A percentile compares a stretch with the other conserved stretches of the same genome.
These are phyloP conservation scores for Alauda arvensis DNA, from an alignment of 2,797 vertebrate species.

Conservation along the genomic window DNA sequence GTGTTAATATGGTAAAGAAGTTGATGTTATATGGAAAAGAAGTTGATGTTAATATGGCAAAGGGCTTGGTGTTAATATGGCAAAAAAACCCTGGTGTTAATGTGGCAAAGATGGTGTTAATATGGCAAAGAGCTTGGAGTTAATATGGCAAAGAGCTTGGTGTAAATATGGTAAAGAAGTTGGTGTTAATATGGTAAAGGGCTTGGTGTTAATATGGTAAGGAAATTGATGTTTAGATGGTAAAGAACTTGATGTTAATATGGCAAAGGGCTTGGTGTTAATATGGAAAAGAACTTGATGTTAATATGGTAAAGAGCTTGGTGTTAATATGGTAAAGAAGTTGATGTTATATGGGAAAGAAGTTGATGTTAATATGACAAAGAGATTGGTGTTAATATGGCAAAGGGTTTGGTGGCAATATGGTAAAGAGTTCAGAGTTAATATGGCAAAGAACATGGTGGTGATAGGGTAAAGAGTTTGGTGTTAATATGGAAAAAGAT, in stretches of 20 bases:
- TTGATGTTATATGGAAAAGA: fast-evolving
- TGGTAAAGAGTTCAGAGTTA: fast-evolving
- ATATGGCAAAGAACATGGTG: background rate
- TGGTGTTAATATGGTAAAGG: fast-evolving
- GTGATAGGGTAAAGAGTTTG: background rate
- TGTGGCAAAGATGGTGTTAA: background rate
- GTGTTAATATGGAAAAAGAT: background rate
- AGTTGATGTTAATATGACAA: fast-evolving
- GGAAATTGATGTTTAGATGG: fast-evolving
- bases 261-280: fast-evolving
- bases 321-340: background rate
- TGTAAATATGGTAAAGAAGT: background rate
- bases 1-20: fast-evolving
- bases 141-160: fast-evolving
- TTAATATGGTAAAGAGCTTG: background rate
- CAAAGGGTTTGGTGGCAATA: fast-evolving
- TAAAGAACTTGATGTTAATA: fast-evolving
- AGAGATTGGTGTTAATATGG: fast-evolving
- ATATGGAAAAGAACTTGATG: no score
- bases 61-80: fast-evolving
- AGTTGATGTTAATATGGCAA: fast-evolving
- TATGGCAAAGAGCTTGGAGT: background rate
- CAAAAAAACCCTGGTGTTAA: fast-evolving
- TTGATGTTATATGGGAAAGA: background rate
- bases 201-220: fast-evolving